phyloP scores from a whole-genome alignment of 2,797 vertebrate genomes.

The Poecilia wingei region DNA sequence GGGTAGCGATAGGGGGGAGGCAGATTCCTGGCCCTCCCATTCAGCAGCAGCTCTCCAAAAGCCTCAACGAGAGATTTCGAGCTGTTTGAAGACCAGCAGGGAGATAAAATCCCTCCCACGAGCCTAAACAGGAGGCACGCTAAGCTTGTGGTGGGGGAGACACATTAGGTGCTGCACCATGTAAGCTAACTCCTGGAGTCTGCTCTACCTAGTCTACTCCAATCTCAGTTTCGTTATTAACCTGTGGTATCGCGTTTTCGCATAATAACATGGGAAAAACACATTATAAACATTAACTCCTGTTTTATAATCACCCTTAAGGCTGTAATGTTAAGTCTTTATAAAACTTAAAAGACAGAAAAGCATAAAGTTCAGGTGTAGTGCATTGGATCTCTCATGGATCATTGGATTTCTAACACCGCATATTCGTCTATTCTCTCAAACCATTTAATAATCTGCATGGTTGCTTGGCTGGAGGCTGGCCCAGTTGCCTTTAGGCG shows the following conservation, averaged over 20 bases:
- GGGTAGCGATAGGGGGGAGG: neutral
- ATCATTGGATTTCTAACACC: no score
- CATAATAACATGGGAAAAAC: neutral
- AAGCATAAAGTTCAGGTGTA: neutral
- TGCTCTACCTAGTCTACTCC: neutral
- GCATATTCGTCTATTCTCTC: neutral
- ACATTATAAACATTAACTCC: neutral
- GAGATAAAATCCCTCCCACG: slow-evolving; percentile 7
- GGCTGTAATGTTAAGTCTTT: neutral
- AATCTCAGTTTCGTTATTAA: neutral
- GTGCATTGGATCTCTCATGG: neutral
- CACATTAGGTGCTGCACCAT: neutral
- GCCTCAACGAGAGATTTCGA: neutral
- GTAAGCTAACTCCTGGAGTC: neutral
- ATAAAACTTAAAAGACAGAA: neutral
- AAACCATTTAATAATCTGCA: neutral
- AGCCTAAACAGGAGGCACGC: neutral
- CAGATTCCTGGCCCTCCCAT: neutral
- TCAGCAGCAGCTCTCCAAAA: slow-evolving; percentile 1
- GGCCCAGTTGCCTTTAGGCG: neutral
- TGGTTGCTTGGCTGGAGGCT: neutral
- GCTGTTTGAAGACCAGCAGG: slow-evolving; percentile 7
- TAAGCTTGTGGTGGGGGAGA: neutral
- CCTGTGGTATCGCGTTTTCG: neutral
- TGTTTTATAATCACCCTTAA: neutral